Conservation (phyloP, 1,140 invertebrate species). For the Saccostrea glomerata region DNA sequence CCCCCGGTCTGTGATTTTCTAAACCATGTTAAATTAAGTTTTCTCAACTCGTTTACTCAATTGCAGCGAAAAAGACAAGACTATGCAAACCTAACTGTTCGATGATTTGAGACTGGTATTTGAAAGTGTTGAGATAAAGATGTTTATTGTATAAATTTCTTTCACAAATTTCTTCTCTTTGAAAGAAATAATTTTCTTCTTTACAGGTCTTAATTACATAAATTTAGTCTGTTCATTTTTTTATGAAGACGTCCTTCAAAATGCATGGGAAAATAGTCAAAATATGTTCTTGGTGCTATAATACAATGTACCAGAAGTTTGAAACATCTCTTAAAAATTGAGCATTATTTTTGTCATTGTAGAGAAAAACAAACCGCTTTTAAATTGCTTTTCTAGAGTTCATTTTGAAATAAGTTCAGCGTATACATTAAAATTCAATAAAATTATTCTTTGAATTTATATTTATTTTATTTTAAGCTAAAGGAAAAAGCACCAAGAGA, state of each 20-base stretch:
- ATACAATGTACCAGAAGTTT: too few relatives aligned
- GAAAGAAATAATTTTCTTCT: constrained; percentile 6
- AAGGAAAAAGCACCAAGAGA: too few relatives aligned
- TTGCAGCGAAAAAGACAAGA: constrained; percentile 35
- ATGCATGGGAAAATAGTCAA: neutral
- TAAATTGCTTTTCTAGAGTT: too few relatives aligned
- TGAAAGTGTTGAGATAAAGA: constrained; percentile 3
- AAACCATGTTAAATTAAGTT: constrained; percentile 29
- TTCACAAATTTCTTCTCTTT: neutral
- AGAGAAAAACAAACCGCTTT: too few relatives aligned
- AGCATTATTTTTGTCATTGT: too few relatives aligned
- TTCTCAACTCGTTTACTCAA: constrained; percentile 16
- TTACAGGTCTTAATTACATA: neutral
- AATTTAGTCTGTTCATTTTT: constrained; percentile 20
- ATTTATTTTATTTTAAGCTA: too few relatives aligned
- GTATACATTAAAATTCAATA: too few relatives aligned
- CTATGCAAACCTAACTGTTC: neutral
- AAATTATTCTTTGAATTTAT: too few relatives aligned
- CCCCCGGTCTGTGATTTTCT: neutral
- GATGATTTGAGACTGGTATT: neutral
- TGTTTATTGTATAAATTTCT: constrained; percentile 12
- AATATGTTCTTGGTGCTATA: too few relatives aligned
- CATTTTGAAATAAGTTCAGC: too few relatives aligned
- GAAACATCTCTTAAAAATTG: too few relatives aligned
- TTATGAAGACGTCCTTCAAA: neutral